These are phyloP conservation scores for Rallus crepitans DNA, from an alignment of 2,797 vertebrate genomes.

Conservation along the genomic window DNA sequence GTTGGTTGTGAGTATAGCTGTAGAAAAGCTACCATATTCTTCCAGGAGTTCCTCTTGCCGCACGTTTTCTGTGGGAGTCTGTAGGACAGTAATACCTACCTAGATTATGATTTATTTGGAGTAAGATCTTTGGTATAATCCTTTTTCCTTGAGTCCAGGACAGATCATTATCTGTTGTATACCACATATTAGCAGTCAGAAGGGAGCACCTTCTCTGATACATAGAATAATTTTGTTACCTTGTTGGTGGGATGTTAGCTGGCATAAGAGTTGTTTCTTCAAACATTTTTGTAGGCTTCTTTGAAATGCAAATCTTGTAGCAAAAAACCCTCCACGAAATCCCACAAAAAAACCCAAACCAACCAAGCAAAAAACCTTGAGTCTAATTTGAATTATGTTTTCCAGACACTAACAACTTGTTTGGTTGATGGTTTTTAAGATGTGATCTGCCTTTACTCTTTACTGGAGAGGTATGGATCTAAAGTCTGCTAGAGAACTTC, in stretches of 20 bases:
- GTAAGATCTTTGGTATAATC: background rate
- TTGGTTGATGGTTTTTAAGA: background rate
- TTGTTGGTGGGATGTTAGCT: background rate
- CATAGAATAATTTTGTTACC: background rate
- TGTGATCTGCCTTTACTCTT: background rate
- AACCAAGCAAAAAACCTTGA: background rate
- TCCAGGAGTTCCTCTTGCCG: background rate
- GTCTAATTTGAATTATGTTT: background rate
- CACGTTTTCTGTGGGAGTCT: background rate
- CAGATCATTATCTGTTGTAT: background rate
- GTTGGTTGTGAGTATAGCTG: background rate
- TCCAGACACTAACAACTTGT: background rate
- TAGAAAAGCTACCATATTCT: background rate
- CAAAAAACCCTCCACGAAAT: background rate
- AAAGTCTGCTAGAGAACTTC: background rate
- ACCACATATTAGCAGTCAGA: background rate
- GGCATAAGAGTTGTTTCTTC: background rate
- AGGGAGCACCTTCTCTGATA: background rate
- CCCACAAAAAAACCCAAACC: too few relatives aligned
- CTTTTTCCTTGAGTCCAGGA: background rate
- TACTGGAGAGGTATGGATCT: background rate
- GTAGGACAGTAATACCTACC: background rate
- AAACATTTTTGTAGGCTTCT: background rate
- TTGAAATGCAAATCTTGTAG: background rate
- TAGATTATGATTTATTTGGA: background rate